phyloP scores from a whole-genome alignment of 2,113 vertebrate species.

The Maccullochella peelii region DNA sequence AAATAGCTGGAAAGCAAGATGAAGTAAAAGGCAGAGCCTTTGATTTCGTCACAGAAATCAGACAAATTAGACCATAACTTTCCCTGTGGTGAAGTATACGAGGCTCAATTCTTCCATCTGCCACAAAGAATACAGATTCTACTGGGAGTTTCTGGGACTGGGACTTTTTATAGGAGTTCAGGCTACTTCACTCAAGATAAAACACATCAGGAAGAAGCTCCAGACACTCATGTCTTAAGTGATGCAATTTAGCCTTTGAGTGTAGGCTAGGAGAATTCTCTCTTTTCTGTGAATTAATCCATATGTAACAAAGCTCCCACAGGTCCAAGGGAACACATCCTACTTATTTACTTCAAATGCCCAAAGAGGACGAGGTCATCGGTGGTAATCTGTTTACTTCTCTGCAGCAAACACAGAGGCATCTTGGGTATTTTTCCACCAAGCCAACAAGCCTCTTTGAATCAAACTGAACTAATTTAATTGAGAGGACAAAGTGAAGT shows the following conservation, averaged over 20 bases:
- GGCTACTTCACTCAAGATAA: background rate
- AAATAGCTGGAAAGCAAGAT: background rate
- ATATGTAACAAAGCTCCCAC: background rate
- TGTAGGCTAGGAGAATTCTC: background rate
- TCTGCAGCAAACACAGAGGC: constrained; percentile 9
- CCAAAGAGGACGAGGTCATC: background rate
- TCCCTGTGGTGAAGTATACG: background rate
- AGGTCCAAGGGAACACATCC: background rate
- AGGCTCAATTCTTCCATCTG: background rate
- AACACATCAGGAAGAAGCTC: background rate
- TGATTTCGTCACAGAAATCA: background rate
- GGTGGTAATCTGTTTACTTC: background rate
- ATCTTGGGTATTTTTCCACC: too few relatives aligned
- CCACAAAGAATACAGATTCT: background rate
- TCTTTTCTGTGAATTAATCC: background rate
- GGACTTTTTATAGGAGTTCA: background rate
- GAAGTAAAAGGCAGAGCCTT: background rate
- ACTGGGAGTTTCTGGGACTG: background rate
- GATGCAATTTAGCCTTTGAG: background rate
- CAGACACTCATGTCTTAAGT: background rate
- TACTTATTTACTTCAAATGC: constrained; percentile 20
- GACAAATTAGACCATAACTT: background rate
- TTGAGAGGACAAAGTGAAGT: background rate
- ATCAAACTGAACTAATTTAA: background rate
- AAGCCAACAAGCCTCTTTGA: background rate